Evolutionary conservation across 2,113 vertebrate species (phyloP).

Genomic region (Colaptes auratus): DNA sequence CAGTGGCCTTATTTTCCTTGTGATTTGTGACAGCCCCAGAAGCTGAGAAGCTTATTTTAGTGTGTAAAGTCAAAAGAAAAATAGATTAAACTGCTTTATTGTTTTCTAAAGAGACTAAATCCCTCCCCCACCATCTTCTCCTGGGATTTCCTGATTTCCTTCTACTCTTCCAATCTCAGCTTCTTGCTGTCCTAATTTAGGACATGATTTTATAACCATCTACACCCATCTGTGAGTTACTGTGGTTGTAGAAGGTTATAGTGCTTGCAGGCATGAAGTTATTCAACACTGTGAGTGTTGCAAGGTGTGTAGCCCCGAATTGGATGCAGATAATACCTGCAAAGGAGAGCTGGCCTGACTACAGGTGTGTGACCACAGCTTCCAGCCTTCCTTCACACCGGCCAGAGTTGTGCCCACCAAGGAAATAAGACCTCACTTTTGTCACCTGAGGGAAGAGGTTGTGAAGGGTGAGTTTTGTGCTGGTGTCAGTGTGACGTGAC

Average conservation of each 20-base stretch:
- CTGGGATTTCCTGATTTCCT: constrained; percentile 59
- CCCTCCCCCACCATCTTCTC: constrained; percentile 36
- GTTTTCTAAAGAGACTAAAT: constrained; percentile 59
- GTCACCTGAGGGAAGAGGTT: constrained; percentile 5
- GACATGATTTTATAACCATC: constrained; percentile 26
- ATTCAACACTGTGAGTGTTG: background rate
- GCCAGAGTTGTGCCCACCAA: fast-evolving
- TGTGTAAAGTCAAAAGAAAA: constrained; percentile 59
- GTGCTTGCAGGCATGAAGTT: background rate
- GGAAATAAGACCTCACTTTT: background rate
- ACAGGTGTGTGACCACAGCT: fast-evolving
- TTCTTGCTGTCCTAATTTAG: constrained; percentile 62
- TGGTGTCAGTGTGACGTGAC: background rate
- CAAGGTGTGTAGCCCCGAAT: background rate
- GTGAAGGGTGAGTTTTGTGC: background rate
- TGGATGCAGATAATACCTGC: background rate
- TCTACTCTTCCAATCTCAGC: constrained; percentile 46
- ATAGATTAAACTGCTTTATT: constrained; percentile 54
- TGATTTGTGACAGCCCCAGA: constrained; percentile 57
- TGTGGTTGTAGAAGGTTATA: constrained; percentile 1
- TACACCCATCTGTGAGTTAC: constrained; percentile 19
- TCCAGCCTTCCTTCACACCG: background rate
- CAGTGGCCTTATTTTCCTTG: constrained; percentile 44
- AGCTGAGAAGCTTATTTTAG: constrained; percentile 55
- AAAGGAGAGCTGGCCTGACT: background rate